Conservation (phyloP, 2,113 vertebrate genomes). For the Bos indicus region DNA sequence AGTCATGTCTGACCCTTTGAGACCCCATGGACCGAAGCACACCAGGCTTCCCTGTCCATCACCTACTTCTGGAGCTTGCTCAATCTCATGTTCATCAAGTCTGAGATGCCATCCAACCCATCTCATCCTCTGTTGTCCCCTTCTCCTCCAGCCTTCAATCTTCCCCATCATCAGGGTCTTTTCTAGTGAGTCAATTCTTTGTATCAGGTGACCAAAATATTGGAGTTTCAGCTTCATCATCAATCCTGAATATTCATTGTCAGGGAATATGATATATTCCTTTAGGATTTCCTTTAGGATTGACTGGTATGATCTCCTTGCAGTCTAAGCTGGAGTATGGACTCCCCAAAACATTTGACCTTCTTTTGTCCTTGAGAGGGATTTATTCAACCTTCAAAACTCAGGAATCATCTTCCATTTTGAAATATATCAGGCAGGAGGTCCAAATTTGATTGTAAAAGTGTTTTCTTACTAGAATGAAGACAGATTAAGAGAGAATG, state of each 20-base stretch:
- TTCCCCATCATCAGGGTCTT: neutral
- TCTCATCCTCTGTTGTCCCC: neutral
- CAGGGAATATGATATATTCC: neutral
- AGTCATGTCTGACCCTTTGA: neutral
- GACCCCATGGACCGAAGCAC: neutral
- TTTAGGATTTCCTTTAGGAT: neutral
- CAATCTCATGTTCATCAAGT: neutral
- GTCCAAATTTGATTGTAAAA: neutral
- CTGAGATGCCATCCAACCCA: fast-evolving
- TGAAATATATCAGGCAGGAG: neutral
- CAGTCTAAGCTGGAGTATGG: neutral
- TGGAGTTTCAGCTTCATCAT: neutral
- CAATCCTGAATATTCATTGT: neutral
- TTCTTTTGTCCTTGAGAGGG: neutral
- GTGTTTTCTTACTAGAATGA: neutral
- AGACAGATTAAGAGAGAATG: neutral
- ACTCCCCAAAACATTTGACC: neutral
- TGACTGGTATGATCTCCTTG: neutral
- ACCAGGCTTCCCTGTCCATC: neutral
- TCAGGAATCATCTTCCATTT: neutral
- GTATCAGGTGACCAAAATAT: neutral
- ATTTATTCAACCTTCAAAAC: neutral
- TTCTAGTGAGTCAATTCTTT: neutral
- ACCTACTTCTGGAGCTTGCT: neutral
- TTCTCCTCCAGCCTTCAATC: neutral